Percentiles rank a stretch among this genome's conserved stretches.
Evolutionary conservation across 2,113 vertebrate genomes (phyloP).

Genomic region (Lates calcarifer): DNA sequence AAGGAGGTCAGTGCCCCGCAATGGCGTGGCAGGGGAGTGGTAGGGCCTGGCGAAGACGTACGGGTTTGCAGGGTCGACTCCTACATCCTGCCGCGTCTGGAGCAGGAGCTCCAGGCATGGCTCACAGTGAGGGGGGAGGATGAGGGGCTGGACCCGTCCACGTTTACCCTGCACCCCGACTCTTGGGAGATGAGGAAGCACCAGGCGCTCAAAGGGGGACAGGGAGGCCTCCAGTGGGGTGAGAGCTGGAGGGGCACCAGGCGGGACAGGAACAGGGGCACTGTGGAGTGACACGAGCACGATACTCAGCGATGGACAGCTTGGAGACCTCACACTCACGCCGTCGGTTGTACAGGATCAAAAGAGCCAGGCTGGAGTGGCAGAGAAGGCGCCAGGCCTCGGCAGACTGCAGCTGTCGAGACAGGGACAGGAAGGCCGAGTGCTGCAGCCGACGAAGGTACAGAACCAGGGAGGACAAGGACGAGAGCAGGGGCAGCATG

Average conservation of each 20-base stretch:
- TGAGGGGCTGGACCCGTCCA: conserved; percentile 83
- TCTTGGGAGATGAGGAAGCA: conserved; percentile 82
- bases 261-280: conserved; percentile 72
- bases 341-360: conserved; percentile 86
- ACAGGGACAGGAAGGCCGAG: conserved; percentile 82
- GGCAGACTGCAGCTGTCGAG: conserved; percentile 81
- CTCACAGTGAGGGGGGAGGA: conserved; percentile 85
- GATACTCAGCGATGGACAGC: conserved; percentile 81
- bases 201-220: conserved; percentile 85
- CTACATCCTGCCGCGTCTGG: conserved; percentile 82
- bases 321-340: conserved; percentile 87
- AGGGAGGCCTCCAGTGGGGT: conserved; percentile 83
- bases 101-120: conserved; percentile 85
- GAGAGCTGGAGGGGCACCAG: conserved; percentile 71
- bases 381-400: conserved; percentile 87
- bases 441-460: conserved; percentile 86
- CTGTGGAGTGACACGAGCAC: conserved; percentile 77
- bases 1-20: conserved; percentile 85
- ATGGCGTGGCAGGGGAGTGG: conserved; percentile 85
- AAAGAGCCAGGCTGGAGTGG: conserved; percentile 86
- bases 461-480: conserved; percentile 84
- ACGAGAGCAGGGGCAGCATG: conserved; percentile 85
- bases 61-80: conserved; percentile 83
- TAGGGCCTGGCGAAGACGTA: conserved; percentile 86
- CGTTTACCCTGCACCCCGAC: conserved; percentile 85